Conservation (phyloP, 2,113 vertebrate species). For the Lepus europaeus region DNA sequence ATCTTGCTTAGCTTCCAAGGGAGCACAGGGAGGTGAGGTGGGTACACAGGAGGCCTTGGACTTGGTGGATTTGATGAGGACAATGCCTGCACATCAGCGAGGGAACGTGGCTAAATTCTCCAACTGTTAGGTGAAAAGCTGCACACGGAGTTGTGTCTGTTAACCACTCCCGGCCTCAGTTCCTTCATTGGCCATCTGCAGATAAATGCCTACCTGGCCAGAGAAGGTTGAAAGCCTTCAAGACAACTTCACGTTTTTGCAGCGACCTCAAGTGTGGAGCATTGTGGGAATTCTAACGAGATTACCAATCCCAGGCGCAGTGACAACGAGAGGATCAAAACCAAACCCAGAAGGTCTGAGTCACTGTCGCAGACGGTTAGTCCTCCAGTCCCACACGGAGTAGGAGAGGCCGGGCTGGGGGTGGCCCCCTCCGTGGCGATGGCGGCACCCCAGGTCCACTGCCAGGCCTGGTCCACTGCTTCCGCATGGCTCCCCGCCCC, state of each 20-base stretch:
- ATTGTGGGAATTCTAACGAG: not conserved
- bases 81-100: not conserved
- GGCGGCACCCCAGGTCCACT: accelerated
- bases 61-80: not conserved
- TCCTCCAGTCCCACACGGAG: no score
- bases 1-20: constrained; percentile 77
- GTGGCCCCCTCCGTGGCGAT: no score
- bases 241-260: no score
- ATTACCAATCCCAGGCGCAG: no score
- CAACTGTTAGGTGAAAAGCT: not conserved
- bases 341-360: not conserved
- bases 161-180: not conserved
- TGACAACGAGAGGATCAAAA: not conserved
- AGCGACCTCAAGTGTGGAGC: not conserved
- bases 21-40: constrained; percentile 61
- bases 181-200: not conserved
- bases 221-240: not conserved
- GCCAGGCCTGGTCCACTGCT: not conserved
- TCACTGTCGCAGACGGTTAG: not conserved
- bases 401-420: no score
- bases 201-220: no score
- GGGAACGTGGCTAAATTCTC: not conserved
- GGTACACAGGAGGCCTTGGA: not conserved
- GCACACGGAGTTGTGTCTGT: no score
- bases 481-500: not conserved